Percentiles rank a stretch among this genome's conserved stretches.
Evolutionary conservation across 1,140 invertebrate genomes (phyloP).

Genomic region (Planococcus citri): DNA sequence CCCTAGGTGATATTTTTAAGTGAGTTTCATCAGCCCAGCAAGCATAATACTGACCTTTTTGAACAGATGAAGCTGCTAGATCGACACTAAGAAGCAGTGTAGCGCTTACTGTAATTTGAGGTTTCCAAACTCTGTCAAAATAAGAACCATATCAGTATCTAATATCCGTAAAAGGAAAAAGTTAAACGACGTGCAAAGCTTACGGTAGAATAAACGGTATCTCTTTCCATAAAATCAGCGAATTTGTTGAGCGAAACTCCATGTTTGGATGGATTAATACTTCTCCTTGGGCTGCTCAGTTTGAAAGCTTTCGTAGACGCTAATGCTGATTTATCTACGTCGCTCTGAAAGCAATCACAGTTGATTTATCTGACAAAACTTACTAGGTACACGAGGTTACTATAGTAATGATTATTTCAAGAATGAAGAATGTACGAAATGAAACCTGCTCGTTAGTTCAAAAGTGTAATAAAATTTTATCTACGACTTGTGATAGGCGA

Average conservation of each 20-base stretch:
- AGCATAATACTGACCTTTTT: conserved; percentile 66
- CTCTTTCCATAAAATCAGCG: conserved; percentile 70
- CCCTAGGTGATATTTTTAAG: conserved; percentile 78
- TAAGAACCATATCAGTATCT: conserved; percentile 10
- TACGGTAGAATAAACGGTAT: conserved; percentile 64
- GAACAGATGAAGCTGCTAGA: conserved; percentile 49
- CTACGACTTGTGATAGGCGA: no score
- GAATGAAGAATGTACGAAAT: no score
- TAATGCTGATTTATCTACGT: conserved; percentile 73
- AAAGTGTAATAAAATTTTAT: no score
- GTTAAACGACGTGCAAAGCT: conserved; percentile 34
- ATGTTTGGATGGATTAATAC: conserved; percentile 76
- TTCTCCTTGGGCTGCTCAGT: conserved; percentile 71
- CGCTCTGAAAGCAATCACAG: conserved; percentile 40
- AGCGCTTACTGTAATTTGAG: conserved; percentile 90
- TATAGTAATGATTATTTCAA: no score
- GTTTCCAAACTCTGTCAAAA: conserved; percentile 78
- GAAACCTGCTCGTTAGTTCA: no score
- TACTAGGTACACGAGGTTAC: no score
- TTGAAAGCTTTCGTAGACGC: conserved; percentile 73
- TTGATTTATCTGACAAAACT: not conserved
- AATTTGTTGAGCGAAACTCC: conserved; percentile 64
- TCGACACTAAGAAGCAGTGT: conserved; percentile 57
- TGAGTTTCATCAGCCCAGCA: conserved; percentile 86
- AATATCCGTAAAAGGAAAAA: not conserved